Conservation (phyloP, 2,888 invertebrate genomes). For the Dryadula phaetusa region DNA sequence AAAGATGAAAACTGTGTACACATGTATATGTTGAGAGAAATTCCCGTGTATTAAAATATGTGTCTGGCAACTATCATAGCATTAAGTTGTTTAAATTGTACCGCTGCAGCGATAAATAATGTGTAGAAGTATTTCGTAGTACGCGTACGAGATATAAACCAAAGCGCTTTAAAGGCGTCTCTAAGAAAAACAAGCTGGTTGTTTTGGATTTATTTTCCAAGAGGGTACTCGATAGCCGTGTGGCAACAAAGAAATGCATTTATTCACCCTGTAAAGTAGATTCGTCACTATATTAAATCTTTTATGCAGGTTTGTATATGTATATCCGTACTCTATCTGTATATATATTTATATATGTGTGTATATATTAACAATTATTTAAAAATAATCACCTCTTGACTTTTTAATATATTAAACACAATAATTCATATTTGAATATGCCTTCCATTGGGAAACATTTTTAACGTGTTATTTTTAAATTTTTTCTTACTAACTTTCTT, state of each 20-base stretch:
- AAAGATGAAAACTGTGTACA: too few species aligned
- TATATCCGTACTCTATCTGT: too few species aligned
- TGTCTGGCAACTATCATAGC: conserved; percentile 20
- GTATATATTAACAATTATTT: too few species aligned
- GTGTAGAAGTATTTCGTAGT: background rate
- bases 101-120: conserved; percentile 16
- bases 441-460: too few species aligned
- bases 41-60: background rate
- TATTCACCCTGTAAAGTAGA: conserved; percentile 18
- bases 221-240: background rate
- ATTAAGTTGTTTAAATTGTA: background rate
- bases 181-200: conserved; percentile 15
- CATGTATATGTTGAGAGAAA: too few species aligned
- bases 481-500: too few species aligned
- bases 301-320: background rate
- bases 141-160: conserved; percentile 12
- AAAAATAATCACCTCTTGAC: too few species aligned
- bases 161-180: conserved; percentile 9
- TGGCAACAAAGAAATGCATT: conserved; percentile 16
- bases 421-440: too few species aligned
- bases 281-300: conserved; percentile 4
- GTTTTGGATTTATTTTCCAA: conserved; percentile 11
- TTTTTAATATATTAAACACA: too few species aligned
- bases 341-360: too few species aligned
- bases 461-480: too few species aligned